Evolutionary conservation across 2,888 invertebrate genomes (phyloP).

Genomic region (Laspeyria flexula): DNA sequence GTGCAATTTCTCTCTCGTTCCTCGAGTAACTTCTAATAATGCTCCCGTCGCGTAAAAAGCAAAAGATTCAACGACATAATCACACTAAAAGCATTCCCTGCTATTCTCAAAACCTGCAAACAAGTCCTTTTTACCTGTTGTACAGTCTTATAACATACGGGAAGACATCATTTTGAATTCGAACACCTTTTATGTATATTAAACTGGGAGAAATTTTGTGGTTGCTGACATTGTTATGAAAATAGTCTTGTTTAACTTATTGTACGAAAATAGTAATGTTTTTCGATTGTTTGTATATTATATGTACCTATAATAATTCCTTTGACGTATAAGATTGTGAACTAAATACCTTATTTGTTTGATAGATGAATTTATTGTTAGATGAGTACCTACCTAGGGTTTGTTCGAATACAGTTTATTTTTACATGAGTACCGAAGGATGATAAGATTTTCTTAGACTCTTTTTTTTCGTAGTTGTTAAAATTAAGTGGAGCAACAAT

Average conservation of each 20-base stretch:
- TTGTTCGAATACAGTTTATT: too few species aligned
- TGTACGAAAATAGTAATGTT: too few species aligned
- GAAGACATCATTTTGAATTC: slow-evolving; percentile 3
- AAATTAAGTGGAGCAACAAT: not conserved
- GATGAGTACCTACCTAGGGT: too few species aligned
- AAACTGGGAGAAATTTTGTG: not conserved
- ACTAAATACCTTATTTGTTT: too few species aligned
- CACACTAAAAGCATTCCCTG: slow-evolving; percentile 76
- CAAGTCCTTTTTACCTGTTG: slow-evolving; percentile 46
- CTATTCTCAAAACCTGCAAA: slow-evolving; percentile 47
- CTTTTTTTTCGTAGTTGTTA: not conserved
- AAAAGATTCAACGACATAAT: slow-evolving; percentile 74
- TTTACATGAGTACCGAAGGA: too few species aligned
- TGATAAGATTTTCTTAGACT: not conserved
- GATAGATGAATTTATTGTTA: too few species aligned
- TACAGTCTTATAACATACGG: slow-evolving; percentile 9
- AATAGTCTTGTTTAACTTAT: not conserved
- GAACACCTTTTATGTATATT: slow-evolving; percentile 12
- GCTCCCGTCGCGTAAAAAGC: slow-evolving; percentile 60
- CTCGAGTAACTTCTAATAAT: slow-evolving; percentile 69
- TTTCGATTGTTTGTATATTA: too few species aligned
- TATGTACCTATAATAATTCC: too few species aligned
- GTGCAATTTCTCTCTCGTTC: slow-evolving; percentile 56
- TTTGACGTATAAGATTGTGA: not conserved
- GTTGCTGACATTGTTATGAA: not conserved